These are phyloP conservation scores for Sinohyriopsis cumingii DNA, from an alignment of 2,888 invertebrate genomes.

Conservation along the genomic window DNA sequence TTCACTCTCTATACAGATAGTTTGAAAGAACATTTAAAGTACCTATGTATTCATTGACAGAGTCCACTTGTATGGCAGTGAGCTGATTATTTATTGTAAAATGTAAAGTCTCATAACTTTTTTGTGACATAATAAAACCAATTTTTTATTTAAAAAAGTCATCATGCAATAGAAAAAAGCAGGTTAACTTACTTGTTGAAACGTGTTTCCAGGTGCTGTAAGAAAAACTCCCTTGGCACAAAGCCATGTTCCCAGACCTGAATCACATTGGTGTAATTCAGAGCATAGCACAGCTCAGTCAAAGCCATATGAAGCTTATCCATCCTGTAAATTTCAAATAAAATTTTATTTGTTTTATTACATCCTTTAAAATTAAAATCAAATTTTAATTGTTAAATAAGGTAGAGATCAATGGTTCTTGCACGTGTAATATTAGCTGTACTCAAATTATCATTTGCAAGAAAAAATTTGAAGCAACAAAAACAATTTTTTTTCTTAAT, in stretches of 20 bases:
- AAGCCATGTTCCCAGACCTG: constrained; percentile 99
- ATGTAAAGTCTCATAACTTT: neutral
- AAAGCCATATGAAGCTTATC: constrained; percentile 98
- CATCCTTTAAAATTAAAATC: constrained; percentile 73
- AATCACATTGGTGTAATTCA: constrained; percentile 96
- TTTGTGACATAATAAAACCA: neutral
- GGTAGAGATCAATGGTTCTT: too few relatives aligned
- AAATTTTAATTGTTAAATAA: neutral
- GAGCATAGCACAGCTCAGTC: constrained; percentile 96
- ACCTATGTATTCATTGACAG: too few relatives aligned
- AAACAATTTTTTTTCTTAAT: too few relatives aligned
- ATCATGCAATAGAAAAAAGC: neutral
- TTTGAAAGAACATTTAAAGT: too few relatives aligned
- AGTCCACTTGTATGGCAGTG: too few relatives aligned
- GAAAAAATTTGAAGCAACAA: too few relatives aligned
- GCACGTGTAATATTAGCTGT: too few relatives aligned
- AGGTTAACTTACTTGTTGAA: constrained; percentile 72
- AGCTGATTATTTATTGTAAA: neutral
- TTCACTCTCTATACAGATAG: too few relatives aligned
- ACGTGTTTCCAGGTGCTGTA: constrained; percentile 92
- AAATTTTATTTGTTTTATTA: neutral
- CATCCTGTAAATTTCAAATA: constrained; percentile 78
- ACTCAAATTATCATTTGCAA: too few relatives aligned
- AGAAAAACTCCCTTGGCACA: constrained; percentile 96
- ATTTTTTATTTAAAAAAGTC: neutral